phyloP scores from a whole-genome alignment of 2,113 vertebrate genomes.

The Bostrychus sinensis region DNA sequence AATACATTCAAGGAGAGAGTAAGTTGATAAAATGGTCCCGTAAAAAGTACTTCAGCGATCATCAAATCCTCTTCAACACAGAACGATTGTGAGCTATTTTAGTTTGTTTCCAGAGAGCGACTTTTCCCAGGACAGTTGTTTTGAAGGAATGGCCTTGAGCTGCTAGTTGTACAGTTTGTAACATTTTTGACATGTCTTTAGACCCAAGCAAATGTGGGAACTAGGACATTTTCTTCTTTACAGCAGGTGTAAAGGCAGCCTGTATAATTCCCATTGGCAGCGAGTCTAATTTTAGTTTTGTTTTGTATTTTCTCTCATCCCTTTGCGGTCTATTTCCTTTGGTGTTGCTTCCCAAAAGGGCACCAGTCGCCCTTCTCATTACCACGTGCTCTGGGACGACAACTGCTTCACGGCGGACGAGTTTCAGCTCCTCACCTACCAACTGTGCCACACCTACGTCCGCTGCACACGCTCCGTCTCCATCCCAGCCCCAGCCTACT shows the following conservation, averaged over 20 bases:
- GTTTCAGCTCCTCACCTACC: conserved; percentile 97
- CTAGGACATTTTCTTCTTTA: background rate
- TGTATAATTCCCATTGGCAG: background rate
- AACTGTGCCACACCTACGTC: conserved; percentile 98
- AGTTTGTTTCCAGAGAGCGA: background rate
- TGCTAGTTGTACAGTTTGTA: background rate
- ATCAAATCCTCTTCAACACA: too few species aligned
- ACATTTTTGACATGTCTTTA: background rate
- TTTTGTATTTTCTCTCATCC: conserved; percentile 6
- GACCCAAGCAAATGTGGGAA: background rate
- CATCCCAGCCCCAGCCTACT: conserved; percentile 96
- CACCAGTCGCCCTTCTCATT: conserved; percentile 96
- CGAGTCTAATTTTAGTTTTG: conserved; percentile 1
- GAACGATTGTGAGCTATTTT: too few species aligned
- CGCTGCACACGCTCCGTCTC: conserved; percentile 97
- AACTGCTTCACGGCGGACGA: conserved; percentile 98
- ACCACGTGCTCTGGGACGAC: conserved; percentile 97
- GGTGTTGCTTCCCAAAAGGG: conserved; percentile 75
- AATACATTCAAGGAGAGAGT: too few species aligned
- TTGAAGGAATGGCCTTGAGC: background rate
- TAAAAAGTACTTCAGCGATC: too few species aligned
- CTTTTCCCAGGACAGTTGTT: background rate
- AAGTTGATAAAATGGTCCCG: too few species aligned
- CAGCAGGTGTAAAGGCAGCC: background rate
- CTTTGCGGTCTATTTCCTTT: conserved; percentile 8